These are phyloP conservation scores for Pluvialis apricaria DNA, from an alignment of 2,113 vertebrate species.

Conservation along the genomic window DNA sequence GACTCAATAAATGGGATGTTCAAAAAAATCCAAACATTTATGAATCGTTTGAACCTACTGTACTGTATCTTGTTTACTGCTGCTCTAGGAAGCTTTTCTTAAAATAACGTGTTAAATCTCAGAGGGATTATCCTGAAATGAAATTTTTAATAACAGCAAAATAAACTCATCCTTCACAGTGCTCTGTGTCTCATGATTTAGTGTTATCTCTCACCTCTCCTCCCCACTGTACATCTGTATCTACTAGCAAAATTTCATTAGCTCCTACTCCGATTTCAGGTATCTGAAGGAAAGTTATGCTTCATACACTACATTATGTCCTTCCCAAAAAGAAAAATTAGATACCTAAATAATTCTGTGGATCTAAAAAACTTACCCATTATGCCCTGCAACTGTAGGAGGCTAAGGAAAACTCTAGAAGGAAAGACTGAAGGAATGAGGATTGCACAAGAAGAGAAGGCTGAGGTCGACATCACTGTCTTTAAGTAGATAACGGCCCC, in stretches of 20 bases:
- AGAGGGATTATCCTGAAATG: constrained; percentile 53
- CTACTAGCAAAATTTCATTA: neutral
- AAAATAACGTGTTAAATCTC: constrained; percentile 54
- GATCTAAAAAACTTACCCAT: neutral
- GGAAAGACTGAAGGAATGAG: neutral
- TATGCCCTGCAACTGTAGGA: neutral
- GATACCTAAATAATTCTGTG: neutral
- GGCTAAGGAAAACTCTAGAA: neutral
- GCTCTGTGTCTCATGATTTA: constrained; percentile 9
- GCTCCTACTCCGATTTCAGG: neutral
- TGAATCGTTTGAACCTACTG: constrained; percentile 12
- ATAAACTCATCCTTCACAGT: constrained; percentile 53
- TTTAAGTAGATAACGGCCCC: neutral
- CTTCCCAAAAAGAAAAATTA: neutral
- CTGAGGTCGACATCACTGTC: accelerated
- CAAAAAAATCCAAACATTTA: constrained; percentile 44
- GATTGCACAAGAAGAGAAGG: neutral
- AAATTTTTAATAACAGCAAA: constrained; percentile 61
- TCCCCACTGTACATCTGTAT: neutral
- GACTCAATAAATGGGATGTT: constrained; percentile 36
- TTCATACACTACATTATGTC: neutral
- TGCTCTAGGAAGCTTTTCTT: constrained; percentile 43
- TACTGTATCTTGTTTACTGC: constrained; percentile 50
- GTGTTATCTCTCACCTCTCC: constrained; percentile 31
- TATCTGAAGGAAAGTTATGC: neutral